Evolutionary conservation across 2,797 vertebrate species (phyloP), one percentile per base, ranked within the genome.

Genomic region (Sebastes minor): DNA sequence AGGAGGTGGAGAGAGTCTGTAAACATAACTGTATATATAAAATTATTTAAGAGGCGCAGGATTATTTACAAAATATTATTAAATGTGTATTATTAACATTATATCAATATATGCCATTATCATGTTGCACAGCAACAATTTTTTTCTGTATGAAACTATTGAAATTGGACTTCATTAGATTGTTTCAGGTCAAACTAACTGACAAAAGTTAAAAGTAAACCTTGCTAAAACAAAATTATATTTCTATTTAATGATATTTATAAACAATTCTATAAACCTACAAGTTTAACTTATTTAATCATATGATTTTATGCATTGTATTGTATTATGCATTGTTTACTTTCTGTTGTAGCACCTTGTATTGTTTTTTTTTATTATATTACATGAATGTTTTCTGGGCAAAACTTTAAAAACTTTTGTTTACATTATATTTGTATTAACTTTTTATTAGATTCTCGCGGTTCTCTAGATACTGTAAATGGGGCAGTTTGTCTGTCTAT

Each of bases 371-470:
- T 55, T 8, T 27, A 8, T 59, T 5, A 30, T 25, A 22, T 2
- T 23, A 35, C 7, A 27, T 20, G 1, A 10, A n/a, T 10, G 38
- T 30, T 63, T 64, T 61, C 59, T 28, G 4, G 5, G 6, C 3
- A 46, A 69, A 62, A 72, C 55, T 72, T 55, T 61, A 2, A 10
- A 12, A 65, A 86, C 46, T 71, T 55, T 68, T 33, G 12, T 63
- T 80, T 52, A 22, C 16, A 61, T 49, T 35, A 30, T 20, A 5
- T 60, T 53, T 67, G 12, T 32, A 18, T 46, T 60, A n/a, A 52
- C 33, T 71, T 73, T 67, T 68, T n/a, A 55, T 66, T 52, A 3
- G n/a, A 69, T 53, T 67, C 9, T 66, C 38, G 20, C 35, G 20
- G 12, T 38, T 82, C 28, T 57, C 35, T 27, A 22, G 22, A 62